Base-by-base conservation (phyloP, 2,888 invertebrate species). In the Apamea crenata region DNA sequence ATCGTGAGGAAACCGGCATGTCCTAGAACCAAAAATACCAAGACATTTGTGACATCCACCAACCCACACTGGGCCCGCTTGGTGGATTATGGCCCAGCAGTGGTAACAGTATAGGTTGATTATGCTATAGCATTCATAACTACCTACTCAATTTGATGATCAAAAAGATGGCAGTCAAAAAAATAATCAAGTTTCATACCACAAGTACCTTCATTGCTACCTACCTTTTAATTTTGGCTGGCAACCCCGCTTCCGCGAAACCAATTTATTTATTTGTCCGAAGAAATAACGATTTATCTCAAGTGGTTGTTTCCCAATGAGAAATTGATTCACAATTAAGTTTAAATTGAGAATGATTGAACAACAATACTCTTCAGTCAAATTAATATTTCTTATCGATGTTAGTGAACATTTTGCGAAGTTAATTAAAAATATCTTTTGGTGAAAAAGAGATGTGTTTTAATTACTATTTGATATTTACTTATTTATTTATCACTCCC, bases 291-390 rank as follows among this genome's bases (percentile, higher is more conserved):
- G 91, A 93, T 93, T 93, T 92, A 91, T 91, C 88, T 91, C 82
- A 84, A 93, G 91, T 90, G 91, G 85, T 88, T 87, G 88, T 83
- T 84, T 86, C 82, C 90, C 90, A 87, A 91, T 91, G 91, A 90
- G 91, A 93, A 93, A 92, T 93, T 92, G 92, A 93, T 93, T 92
- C 91, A 90, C 91, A 93, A 93, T 94, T 93, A 92, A 92, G 83
- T 90, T 90, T 86, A 90, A 91, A 92, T 92, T 91, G 90, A 90
- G 88, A 90, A 84, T 90, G 87, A 90, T 89, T 85, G 83, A 85
- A 91, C 88, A 92, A 90, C 88, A 86, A 84, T 85, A 85, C 80
- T 87, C 86, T 89, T 87, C 83, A 87, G 80, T 82, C 68, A 84
- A 92, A 92, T 91, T 90, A 90, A 90, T 91, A 90, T 87, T 87